A percentile compares a stretch with the other conserved stretches of the same genome.
phyloP scores from a whole-genome alignment of 2,113 vertebrate genomes.

The Crotophaga sulcirostris region DNA sequence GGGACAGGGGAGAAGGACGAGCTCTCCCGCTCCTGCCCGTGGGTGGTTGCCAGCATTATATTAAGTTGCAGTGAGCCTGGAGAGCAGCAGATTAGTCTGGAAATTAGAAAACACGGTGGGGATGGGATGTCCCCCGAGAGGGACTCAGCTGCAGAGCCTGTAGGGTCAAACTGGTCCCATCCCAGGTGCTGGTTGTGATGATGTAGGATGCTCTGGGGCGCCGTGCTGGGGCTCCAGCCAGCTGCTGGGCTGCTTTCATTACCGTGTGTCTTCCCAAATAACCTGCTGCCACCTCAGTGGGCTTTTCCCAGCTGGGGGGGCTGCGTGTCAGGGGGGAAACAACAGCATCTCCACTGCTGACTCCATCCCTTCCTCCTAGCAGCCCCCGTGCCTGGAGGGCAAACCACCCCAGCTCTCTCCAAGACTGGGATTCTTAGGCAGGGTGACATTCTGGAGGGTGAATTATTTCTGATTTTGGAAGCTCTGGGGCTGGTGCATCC shows the following conservation, averaged over 20 bases:
- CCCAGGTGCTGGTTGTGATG: background rate
- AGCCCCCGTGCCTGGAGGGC: background rate
- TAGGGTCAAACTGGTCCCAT: background rate
- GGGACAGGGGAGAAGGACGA: background rate
- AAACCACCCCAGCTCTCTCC: background rate
- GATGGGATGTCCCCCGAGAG: background rate
- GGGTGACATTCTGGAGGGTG: background rate
- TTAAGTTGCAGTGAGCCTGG: background rate
- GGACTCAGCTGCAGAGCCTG: rapidly evolving
- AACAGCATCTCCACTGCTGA: background rate
- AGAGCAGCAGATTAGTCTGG: background rate
- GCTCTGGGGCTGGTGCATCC: background rate
- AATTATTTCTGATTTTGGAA: background rate
- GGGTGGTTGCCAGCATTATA: background rate
- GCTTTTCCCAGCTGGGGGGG: background rate
- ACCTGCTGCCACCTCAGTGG: background rate
- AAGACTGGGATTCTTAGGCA: background rate
- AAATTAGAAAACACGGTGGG: background rate
- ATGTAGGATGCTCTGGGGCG: rapidly evolving
- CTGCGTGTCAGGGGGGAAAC: background rate
- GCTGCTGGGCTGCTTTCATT: rapidly evolving
- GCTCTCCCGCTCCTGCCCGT: background rate
- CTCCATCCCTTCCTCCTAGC: too few species aligned
- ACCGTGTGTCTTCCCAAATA: background rate
- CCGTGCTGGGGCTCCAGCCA: background rate